phyloP scores from a whole-genome alignment of 53 echinoderm and acorn worm species.

The Mesocentrotus franciscanus region DNA sequence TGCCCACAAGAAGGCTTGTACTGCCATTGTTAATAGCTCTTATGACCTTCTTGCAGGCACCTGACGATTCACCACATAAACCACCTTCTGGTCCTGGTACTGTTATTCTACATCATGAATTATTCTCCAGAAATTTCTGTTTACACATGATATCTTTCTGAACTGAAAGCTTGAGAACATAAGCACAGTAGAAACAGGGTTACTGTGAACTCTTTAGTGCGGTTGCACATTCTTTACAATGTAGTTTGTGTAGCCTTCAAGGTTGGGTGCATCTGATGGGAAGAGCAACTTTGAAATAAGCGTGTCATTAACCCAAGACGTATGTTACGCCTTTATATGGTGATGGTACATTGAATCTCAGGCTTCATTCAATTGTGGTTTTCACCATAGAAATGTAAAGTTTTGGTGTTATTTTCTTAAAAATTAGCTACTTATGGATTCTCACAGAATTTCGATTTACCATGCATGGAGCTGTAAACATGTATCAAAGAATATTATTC shows the following conservation, averaged over 20 bases:
- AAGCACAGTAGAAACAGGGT: background rate
- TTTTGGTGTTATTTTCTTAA: background rate
- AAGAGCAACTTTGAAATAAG: background rate
- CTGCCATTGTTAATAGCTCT: too few relatives aligned
- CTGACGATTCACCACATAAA: too few relatives aligned
- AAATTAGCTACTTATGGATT: background rate
- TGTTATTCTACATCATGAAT: too few relatives aligned
- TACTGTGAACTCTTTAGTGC: background rate
- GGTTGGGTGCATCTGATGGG: background rate
- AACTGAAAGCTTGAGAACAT: background rate
- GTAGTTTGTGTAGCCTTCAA: conserved; percentile 19
- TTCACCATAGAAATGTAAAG: background rate
- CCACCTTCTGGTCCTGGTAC: too few relatives aligned
- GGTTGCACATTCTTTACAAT: background rate
- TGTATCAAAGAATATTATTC: background rate
- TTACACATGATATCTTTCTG: background rate
- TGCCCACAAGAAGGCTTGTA: too few relatives aligned
- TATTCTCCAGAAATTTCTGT: too few relatives aligned
- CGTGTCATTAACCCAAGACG: background rate
- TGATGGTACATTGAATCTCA: conserved; percentile 6
- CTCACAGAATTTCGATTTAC: background rate
- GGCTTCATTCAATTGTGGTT: conserved; percentile 14
- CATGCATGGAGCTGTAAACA: background rate
- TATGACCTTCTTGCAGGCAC: too few relatives aligned
- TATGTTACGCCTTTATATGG: background rate